Evolutionary conservation across 2,797 vertebrate species (phyloP).

Genomic region (Coccyzus lansbergi): DNA sequence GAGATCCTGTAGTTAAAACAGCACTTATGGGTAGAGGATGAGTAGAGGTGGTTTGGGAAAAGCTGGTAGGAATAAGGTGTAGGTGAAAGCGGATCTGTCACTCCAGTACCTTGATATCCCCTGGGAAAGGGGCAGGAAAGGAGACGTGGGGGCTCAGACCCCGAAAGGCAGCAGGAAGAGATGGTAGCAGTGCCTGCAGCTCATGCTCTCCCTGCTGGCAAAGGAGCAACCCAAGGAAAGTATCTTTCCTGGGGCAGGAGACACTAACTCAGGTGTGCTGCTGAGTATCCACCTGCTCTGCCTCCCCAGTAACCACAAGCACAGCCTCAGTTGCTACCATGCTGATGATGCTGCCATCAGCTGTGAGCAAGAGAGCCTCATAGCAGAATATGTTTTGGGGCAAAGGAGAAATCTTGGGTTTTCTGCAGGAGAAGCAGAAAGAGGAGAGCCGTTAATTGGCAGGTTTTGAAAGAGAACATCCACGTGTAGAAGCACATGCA

Average conservation of each 20-base stretch:
- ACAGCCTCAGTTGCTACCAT: neutral
- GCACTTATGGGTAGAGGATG: neutral
- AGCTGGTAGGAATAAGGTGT: neutral
- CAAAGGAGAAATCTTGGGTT: neutral
- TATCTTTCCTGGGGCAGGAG: no score
- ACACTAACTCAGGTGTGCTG: rapidly evolving
- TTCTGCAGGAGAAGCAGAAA: neutral
- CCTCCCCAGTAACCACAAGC: no score
- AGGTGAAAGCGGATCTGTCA: neutral
- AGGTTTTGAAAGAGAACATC: neutral
- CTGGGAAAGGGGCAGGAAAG: neutral
- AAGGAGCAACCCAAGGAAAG: neutral
- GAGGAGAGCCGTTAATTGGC: rapidly evolving
- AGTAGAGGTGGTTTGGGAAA: neutral
- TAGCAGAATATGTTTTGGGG: rapidly evolving
- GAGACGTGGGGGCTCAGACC: no score
- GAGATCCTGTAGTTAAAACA: neutral
- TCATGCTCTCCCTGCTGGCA: neutral
- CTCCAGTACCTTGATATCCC: rapidly evolving
- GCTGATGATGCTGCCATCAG: neutral
- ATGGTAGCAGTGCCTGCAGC: neutral
- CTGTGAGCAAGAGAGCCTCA: rapidly evolving
- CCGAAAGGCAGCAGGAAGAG: rapidly evolving
- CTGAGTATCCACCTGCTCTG: neutral
- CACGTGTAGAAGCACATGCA: rapidly evolving